Base-by-base conservation (phyloP, 2,888 invertebrate species). In the Hermodice carunculata region DNA sequence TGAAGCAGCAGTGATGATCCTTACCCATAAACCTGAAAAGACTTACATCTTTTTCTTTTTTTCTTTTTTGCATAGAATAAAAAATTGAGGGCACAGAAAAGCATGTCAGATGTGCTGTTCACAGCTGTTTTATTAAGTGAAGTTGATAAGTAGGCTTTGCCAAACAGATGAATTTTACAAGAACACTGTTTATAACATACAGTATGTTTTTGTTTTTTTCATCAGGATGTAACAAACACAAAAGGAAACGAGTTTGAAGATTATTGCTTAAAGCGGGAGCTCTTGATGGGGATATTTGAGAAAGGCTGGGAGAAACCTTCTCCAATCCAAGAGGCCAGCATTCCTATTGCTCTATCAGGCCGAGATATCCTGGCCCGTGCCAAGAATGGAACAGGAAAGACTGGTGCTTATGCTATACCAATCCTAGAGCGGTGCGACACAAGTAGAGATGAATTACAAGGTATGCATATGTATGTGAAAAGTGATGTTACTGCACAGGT, bases 171-270 rank as follows among this genome's bases (percentile, higher is more conserved):
- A 17, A 11, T 17, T 29, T 11, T 58, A n/a, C 19, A 11, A 5
- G 11, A n/a, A n/a, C n/a, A n/a, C n/a, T n/a, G n/a, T n/a, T n/a
- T n/a, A n/a, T n/a, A n/a, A n/a, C n/a, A n/a, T n/a, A n/a, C n/a
- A n/a, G n/a, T n/a, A n/a, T n/a, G n/a, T n/a, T n/a, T n/a, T n/a
- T n/a, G n/a, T n/a, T n/a, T n/a, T n/a, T n/a, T n/a, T 78, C 83
- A 85, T 64, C 76, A 96, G 96, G 98, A 99, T 92, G 98, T 99
- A 78, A 99, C 98, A 78, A 95, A 97, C 88, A 97, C 97, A 84
- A 93, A 96, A 89, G 98, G 98, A 81, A 97, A 97, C 89, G 98
- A 98, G 88, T 99, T 99, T 89, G 98, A 99, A 90, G 98, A 99
- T 88, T 99, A 97, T 88, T 98, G 98, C 87, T 90, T 99, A 77